These are phyloP conservation scores for Lepidocyrtoides sp. DNA, from an alignment of 2,888 invertebrate genomes.

Conservation along the genomic window DNA sequence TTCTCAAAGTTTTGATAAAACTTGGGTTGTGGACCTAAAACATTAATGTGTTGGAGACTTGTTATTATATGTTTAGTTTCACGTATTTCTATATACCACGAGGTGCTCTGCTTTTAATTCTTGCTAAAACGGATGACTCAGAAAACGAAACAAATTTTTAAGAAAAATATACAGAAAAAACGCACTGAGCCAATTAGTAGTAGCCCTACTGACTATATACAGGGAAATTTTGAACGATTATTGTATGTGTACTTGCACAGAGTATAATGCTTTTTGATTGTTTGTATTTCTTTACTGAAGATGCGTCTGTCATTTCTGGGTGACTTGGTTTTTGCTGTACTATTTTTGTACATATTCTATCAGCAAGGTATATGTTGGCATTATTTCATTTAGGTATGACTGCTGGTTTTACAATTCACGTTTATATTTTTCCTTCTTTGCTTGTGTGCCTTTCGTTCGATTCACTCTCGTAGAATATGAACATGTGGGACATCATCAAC, in stretches of 20 bases:
- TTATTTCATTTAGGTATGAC: not conserved
- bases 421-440: not conserved
- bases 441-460: not conserved
- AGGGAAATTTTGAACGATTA: not conserved
- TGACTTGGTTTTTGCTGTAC: conserved; percentile 17
- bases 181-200: conserved; percentile 29
- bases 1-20: conserved; percentile 36
- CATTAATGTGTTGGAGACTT: not conserved
- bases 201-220: not conserved
- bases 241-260: conserved; percentile 9
- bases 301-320: conserved; percentile 37
- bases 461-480: conserved; percentile 14
- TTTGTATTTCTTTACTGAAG: conserved; percentile 61
- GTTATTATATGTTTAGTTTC: conserved; percentile 1
- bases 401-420: conserved; percentile 18
- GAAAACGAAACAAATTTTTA: conserved; percentile 12
- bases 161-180: conserved; percentile 41
- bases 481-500: conserved; percentile 65
- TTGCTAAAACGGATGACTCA: conserved; percentile 58
- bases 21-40: too few relatives aligned
- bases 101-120: not conserved
- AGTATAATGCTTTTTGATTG: conserved; percentile 51
- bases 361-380: not conserved
- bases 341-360: too few relatives aligned
- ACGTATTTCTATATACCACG: not conserved